Evolutionary conservation across 2,888 invertebrate species (phyloP).

Genomic region (Apeira syringaria): DNA sequence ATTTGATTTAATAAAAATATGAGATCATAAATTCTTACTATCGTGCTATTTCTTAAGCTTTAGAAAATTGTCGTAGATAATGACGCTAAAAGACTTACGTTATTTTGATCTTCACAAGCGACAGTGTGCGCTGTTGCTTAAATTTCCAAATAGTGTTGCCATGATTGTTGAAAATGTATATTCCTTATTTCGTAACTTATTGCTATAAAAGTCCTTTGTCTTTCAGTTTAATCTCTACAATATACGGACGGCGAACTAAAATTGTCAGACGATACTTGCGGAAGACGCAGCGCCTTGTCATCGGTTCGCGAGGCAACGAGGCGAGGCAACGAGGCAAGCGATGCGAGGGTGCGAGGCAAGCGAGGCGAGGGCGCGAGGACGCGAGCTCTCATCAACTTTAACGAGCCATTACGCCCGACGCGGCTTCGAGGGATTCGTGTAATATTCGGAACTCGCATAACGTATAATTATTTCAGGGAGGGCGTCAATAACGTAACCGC

Average conservation of each 20-base stretch:
- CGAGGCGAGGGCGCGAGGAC: conserved; percentile 48
- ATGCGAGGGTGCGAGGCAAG: conserved; percentile 44
- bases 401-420: conserved; percentile 68
- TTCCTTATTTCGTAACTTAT: background rate
- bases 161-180: background rate
- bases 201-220: background rate
- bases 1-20: conserved; percentile 1
- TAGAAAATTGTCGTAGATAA: conserved; percentile 1
- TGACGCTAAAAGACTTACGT: conserved; percentile 15
- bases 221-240: background rate
- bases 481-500: conserved; percentile 73
- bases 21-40: background rate
- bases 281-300: conserved; percentile 47
- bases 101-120: background rate
- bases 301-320: conserved; percentile 43
- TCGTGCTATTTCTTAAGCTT: conserved; percentile 5
- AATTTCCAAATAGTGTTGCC: background rate
- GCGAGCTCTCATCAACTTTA: conserved; percentile 79
- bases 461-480: conserved; percentile 77
- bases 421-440: conserved; percentile 58
- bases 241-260: conserved; percentile 36
- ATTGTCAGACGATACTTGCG: conserved; percentile 8
- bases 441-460: conserved; percentile 76
- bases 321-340: conserved; percentile 44
- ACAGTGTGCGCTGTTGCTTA: background rate